Conservation (phyloP, 2,888 invertebrate genomes). For the Dysmachus trigonus region DNA sequence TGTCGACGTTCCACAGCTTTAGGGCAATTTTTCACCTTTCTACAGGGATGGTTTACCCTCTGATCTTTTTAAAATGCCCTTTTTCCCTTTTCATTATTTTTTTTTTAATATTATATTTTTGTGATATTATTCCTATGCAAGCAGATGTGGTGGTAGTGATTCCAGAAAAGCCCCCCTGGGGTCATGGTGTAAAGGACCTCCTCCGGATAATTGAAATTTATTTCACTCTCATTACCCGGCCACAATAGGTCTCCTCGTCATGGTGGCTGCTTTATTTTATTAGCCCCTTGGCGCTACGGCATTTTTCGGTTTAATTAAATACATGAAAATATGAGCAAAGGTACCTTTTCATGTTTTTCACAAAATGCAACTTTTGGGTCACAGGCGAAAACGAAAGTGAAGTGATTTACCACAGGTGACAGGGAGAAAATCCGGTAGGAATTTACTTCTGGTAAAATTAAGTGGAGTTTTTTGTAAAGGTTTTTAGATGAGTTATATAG, state of each 20-base stretch:
- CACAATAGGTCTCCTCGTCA: neutral
- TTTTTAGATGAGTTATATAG: neutral
- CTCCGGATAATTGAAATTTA: slow-evolving; percentile 30
- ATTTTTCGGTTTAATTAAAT: slow-evolving; percentile 21
- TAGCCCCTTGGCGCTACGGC: slow-evolving; percentile 6
- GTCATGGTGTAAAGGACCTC: neutral
- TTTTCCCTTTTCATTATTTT: neutral
- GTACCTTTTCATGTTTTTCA: neutral
- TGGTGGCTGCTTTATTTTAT: slow-evolving; percentile 32
- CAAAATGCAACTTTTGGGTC: neutral
- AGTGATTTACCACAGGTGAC: neutral
- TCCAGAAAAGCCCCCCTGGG: neutral
- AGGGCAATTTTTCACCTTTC: slow-evolving; percentile 8
- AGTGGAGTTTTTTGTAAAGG: neutral
- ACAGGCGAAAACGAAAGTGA: neutral
- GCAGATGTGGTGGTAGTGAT: neutral
- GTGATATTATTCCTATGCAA: neutral
- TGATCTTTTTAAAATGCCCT: neutral
- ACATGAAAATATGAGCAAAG: slow-evolving; percentile 32
- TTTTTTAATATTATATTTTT: neutral
- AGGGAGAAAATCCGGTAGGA: neutral
- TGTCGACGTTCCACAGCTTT: neutral
- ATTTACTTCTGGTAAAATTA: neutral
- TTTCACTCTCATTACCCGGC: neutral
- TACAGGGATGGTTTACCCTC: neutral